Percentiles rank a stretch among this genome's conserved stretches.
These are phyloP conservation scores for Panagrolaimus sp. DNA, from an alignment of 1,140 invertebrate genomes.

Conservation along the genomic window DNA sequence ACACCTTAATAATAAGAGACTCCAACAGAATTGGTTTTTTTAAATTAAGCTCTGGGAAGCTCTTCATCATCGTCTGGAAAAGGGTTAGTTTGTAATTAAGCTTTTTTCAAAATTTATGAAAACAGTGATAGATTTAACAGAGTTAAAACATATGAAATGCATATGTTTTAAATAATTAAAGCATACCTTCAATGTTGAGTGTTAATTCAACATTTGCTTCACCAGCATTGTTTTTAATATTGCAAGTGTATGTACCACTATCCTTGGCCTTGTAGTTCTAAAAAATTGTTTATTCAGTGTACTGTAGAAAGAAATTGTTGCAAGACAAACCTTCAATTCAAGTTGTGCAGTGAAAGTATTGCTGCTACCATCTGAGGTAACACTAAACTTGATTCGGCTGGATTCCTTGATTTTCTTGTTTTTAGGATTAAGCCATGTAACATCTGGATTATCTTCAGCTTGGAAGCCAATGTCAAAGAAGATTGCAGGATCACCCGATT, in stretches of 20 bases:
- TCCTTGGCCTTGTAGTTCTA: conserved; percentile 87
- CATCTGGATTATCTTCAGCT: conserved; percentile 57
- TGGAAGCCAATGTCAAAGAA: conserved; percentile 60
- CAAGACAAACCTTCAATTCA: conserved; percentile 54
- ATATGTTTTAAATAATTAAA: neutral
- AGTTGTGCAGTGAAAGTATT: conserved; percentile 59
- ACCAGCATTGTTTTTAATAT: conserved; percentile 90
- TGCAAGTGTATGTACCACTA: conserved; percentile 91
- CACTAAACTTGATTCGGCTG: conserved; percentile 56
- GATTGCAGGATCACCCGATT: conserved; percentile 58
- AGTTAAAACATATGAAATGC: neutral
- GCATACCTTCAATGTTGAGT: conserved; percentile 81
- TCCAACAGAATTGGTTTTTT: neutral
- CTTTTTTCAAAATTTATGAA: neutral
- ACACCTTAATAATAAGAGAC: neutral
- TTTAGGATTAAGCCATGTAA: conserved; percentile 59
- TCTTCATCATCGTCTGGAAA: neutral
- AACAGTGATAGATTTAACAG: neutral
- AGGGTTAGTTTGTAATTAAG: neutral
- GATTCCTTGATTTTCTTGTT: conserved; percentile 60
- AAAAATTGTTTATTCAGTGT: conserved; percentile 43
- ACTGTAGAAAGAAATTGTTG: conserved; percentile 7
- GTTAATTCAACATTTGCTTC: conserved; percentile 97
- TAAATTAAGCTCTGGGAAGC: neutral
- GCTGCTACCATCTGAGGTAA: conserved; percentile 48